Base-by-base conservation (phyloP, 2,888 invertebrate species). In the Mythimna impura region DNA sequence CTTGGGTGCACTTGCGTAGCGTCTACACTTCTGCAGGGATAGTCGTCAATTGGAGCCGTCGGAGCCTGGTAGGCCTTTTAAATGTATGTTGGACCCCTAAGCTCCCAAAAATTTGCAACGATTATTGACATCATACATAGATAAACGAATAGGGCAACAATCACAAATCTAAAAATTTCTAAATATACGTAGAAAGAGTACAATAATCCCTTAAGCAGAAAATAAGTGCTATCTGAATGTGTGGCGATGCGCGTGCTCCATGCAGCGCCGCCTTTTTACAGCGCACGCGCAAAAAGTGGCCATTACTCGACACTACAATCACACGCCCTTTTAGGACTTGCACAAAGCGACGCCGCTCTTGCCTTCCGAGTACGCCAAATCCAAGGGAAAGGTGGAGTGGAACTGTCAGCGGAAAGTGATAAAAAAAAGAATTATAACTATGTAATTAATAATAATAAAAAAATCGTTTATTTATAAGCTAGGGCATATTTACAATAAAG, bases 311-410 rank as follows among this genome's bases (percentile, higher is more conserved):
- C 88, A 88, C 89, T 89, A 91, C 89, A 88, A 90, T 89, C 90
- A 86, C 90, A 90, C 92, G 93, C 92, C 92, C 93, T 91, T 93
- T 90, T 90, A 89, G 88, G 86, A 87, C 83, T 83, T 82, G 88
- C 88, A 93, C 93, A 94, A 94, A 93, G 93, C 81, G 76, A 76
- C 76, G 89, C 92, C 94, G 94, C 89, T 90, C 83, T 88, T 89
- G 85, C 88, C 87, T 89, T 86, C 86, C 75, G 80, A 88, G 87
- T 87, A 88, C 90, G 86, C 87, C 87, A 83, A 89, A 87, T 88
- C 87, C 81, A 66, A 54, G 64, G 36, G 68, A 71, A 60, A 61
- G 84, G 83, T 89, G 76, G 57, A 89, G 89, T 73, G 17, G 7
- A 12, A 81, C 47, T 91, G 66, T 1, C 0, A 85, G 92, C 91